A percentile compares a stretch with the other conserved stretches of the same genome.
Conservation (phyloP, 2,113 vertebrate genomes). For the Mus musculus region DNA sequence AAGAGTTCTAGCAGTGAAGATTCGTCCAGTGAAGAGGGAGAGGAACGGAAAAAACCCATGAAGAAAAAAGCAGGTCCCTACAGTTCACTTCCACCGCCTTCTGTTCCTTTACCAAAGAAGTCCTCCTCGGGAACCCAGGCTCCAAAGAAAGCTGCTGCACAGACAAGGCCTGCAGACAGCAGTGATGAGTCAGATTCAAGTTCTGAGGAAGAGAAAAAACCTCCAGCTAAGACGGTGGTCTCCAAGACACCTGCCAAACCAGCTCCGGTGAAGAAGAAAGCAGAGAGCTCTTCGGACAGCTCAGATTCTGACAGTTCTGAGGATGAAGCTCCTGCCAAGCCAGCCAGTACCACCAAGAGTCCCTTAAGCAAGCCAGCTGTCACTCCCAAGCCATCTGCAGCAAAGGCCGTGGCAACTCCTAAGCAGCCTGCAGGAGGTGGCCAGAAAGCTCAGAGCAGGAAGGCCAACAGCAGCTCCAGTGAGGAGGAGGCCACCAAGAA, state of each 20-base stretch:
- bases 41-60: slow-evolving; percentile 75
- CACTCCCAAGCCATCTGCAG: slow-evolving; percentile 7
- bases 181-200: slow-evolving; percentile 89
- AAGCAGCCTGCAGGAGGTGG: slow-evolving; percentile 78
- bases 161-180: slow-evolving; percentile 82
- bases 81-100: slow-evolving; percentile 89
- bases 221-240: slow-evolving; percentile 69
- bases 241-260: slow-evolving; percentile 81
- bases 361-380: slow-evolving; percentile 33
- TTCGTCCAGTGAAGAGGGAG: slow-evolving; percentile 86
- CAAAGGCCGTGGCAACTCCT: slow-evolving; percentile 79
- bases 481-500: slow-evolving; percentile 82
- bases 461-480: slow-evolving; percentile 90
- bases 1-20: slow-evolving; percentile 88
- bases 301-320: slow-evolving; percentile 95
- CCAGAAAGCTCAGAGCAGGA: slow-evolving; percentile 81
- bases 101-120: slow-evolving; percentile 74
- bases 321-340: slow-evolving; percentile 87
- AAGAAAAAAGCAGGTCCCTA: slow-evolving; percentile 86
- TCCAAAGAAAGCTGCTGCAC: slow-evolving; percentile 82
- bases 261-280: slow-evolving; percentile 79
- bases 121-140: slow-evolving; percentile 55
- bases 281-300: slow-evolving; percentile 90
- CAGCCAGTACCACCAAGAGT: slow-evolving; percentile 56
- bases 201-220: slow-evolving; percentile 91